Evolutionary conservation across 1,140 invertebrate genomes (phyloP), one percentile per base, ranked within the genome.

Genomic region (Archivesica marissinica): DNA sequence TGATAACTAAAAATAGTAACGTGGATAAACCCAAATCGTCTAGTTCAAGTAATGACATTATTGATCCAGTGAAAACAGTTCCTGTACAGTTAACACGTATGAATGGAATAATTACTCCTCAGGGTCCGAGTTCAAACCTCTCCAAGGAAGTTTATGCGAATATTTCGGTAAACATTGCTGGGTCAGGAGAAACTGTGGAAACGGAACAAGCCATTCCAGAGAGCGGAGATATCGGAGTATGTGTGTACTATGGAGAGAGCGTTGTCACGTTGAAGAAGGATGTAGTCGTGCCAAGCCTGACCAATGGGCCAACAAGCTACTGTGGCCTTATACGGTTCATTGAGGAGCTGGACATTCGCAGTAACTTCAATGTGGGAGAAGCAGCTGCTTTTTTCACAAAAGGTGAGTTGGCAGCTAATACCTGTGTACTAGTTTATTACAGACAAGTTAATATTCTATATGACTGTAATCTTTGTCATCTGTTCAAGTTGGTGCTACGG

Each of bases 51-150:
- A 56, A 28, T 75, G 70, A 56, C 17, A 66, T 47, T 77, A 50
- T 54, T 25, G 50, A 28, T 23, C 38, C 70, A 38, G 66, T 61
- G n/a, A 83, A 74, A 72, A 74, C 30, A 59, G 59, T 33, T 30
- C 80, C 59, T 23, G n/a, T 23, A 23, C 80, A 83, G 20, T n/a
- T 84, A 25, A 39, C 54, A n/a, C 72, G 56, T 17, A 47, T 84
- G 44, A 84, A 84, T 70, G 81, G 81, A 75, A 47, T 85, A 44
- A 76, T 85, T 54, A 59, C 59, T 52, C 35, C 70, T 76, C 82
- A 85, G 44, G 68, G 74, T 66, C 56, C 38, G 54, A 30, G 25
- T 77, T 38, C 33, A 54, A 38, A 85, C 72, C 56, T 70, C 35
- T 54, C 30, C 13, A 79, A 79, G 33, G 77, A 79, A 33, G 38